Conservation (phyloP, 2,888 invertebrate genomes). For the Cylindroiulus punctatus region DNA sequence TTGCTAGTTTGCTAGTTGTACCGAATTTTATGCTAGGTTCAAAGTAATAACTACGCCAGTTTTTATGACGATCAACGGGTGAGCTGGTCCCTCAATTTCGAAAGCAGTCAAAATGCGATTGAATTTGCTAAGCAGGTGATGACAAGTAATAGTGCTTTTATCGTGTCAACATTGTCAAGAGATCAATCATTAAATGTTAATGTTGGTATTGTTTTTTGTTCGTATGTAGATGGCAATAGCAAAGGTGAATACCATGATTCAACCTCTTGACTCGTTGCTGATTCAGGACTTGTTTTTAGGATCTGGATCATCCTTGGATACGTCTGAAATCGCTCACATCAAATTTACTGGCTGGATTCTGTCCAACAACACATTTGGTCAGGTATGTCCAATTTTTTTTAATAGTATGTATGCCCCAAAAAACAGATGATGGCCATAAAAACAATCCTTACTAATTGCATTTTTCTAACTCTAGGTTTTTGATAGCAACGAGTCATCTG, state of each 20-base stretch:
- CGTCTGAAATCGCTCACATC: background rate
- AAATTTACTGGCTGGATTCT: slow-evolving; percentile 51
- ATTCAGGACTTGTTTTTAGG: slow-evolving; percentile 45
- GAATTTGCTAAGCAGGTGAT: slow-evolving; percentile 52
- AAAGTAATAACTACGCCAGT: slow-evolving; percentile 53
- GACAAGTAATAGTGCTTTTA: background rate
- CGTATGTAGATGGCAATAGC: slow-evolving; percentile 15
- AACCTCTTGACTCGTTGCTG: slow-evolving; percentile 7
- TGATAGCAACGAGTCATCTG: slow-evolving; percentile 26
- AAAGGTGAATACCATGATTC: slow-evolving; percentile 41
- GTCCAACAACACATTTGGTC: slow-evolving; percentile 40
- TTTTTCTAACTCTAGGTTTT: slow-evolving; percentile 9
- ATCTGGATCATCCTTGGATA: background rate
- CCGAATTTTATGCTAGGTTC: slow-evolving; percentile 40
- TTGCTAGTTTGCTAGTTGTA: background rate
- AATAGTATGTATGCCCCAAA: background rate
- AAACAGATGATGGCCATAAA: too few species aligned
- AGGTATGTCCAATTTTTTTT: slow-evolving; percentile 21
- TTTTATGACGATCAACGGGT: slow-evolving; percentile 51
- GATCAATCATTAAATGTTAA: background rate
- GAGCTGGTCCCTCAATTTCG: slow-evolving; percentile 54
- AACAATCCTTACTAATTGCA: too few species aligned
- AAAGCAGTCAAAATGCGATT: slow-evolving; percentile 22
- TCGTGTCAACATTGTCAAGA: background rate
- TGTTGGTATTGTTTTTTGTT: background rate